Evolutionary conservation across 2,113 vertebrate genomes (phyloP), one percentile per base, ranked within the genome.

Genomic region (Tringa solitaria): DNA sequence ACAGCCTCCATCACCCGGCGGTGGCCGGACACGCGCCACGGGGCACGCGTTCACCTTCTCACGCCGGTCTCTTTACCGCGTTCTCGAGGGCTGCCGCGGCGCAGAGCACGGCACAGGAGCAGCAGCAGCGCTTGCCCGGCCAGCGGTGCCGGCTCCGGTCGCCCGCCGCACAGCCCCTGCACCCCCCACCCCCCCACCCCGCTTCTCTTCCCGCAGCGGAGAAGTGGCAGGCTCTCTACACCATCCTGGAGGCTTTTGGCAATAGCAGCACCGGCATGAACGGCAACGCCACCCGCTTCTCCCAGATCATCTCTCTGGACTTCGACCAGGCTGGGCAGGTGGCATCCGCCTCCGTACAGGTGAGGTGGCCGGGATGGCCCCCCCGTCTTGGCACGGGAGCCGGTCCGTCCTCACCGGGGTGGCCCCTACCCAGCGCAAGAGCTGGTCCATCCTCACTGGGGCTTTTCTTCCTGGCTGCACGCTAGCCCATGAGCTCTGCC

Each of bases 241-340:
- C 99, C 81, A 96, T 99, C 97, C 97, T 99, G 97, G 99, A 99
- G 96, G 99, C 99, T 83, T 99, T 99, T 90, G 99, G 99, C 57
- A 99, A 99, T 97, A 98, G 99, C 95, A 96, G 98, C 90, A 99
- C 99, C 4, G 72, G 98, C 92, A 98, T 99, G 98, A 99, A 99
- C 8, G 35, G 98, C 96, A 99, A 99, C 3, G 99, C 99, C 93
- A 99, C 99, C 4, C 99, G 99, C 92, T 99, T 99, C 97, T 99
- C 99, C 7, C 99, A 99, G 96, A 98, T 99, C 16, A 98, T 99
- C 95, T 99, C 99, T 20, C 98, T 99, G 87, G 99, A 99, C 96
- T 99, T 99, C 13, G 99, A 99, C 97, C 99, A 99, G 97, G 98
- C 99, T 9, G 99, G 99, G 56, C 99, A 99, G 98, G 99, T 99